These are phyloP conservation scores for Ispidina picta DNA, from an alignment of 2,797 vertebrate genomes.

Conservation along the genomic window DNA sequence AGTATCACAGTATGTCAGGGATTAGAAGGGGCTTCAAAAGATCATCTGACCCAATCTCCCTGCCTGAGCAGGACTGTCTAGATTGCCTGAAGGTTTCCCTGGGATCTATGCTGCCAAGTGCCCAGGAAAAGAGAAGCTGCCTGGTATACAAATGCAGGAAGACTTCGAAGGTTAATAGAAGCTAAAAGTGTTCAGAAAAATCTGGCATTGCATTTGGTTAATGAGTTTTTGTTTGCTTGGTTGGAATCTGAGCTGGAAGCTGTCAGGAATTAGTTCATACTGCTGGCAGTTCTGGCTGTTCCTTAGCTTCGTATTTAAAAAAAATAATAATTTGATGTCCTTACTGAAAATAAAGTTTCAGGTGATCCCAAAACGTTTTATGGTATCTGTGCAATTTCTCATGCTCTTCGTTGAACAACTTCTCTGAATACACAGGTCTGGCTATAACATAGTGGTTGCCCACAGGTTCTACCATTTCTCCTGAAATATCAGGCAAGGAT, in stretches of 20 bases:
- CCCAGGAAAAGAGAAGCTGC: not conserved
- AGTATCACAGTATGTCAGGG: too few species aligned
- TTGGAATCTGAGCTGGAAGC: not conserved
- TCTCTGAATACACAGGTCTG: conserved; percentile 89
- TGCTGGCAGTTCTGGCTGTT: not conserved
- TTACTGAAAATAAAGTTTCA: conserved; percentile 87
- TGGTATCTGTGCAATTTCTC: conserved; percentile 83
- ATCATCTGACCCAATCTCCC: too few species aligned
- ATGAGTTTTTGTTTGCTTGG: not conserved
- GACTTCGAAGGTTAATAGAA: not conserved
- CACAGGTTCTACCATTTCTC: conserved; percentile 81
- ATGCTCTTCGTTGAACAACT: conserved; percentile 83
- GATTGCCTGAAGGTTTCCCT: not conserved
- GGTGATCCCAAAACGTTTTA: conserved; percentile 84
- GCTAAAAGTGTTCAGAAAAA: not conserved
- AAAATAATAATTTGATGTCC: conserved; percentile 31
- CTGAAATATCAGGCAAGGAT: not conserved
- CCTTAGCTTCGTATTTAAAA: not conserved
- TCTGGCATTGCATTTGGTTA: not conserved
- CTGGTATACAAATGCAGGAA: not conserved
- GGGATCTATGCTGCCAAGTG: not conserved
- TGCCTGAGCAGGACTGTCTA: too few species aligned
- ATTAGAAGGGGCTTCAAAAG: too few species aligned
- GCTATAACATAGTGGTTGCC: conserved; percentile 85
- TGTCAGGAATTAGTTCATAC: not conserved